phyloP scores from a whole-genome alignment of 1,140 invertebrate genomes.

The Bombyx mori region DNA sequence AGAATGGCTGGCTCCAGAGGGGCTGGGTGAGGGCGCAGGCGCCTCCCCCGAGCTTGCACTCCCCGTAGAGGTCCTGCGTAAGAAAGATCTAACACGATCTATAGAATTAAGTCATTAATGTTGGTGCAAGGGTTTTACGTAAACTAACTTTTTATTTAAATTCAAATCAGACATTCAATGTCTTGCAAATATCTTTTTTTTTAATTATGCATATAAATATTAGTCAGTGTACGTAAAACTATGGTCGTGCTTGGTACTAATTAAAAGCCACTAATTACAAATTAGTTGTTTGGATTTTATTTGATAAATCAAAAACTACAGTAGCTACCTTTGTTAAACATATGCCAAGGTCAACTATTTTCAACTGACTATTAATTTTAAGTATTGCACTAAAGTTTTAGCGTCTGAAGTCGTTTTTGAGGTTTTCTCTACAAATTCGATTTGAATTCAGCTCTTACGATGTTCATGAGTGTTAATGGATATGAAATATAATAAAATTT shows the following conservation, averaged over 20 bases:
- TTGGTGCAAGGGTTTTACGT: constrained; percentile 37
- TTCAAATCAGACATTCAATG: neutral
- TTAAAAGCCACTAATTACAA: constrained; percentile 2
- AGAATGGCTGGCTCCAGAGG: constrained; percentile 72
- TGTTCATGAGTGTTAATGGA: too few relatives aligned
- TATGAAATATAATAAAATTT: too few relatives aligned
- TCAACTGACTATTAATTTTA: too few relatives aligned
- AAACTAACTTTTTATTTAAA: constrained; percentile 23
- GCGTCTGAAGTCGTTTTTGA: too few relatives aligned
- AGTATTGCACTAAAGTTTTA: too few relatives aligned
- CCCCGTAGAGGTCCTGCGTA: constrained; percentile 63
- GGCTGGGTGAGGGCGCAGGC: constrained; percentile 67
- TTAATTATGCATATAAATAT: neutral
- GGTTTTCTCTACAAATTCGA: too few relatives aligned
- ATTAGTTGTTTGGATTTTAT: neutral
- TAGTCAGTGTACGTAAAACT: constrained; percentile 32
- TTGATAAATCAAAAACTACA: too few relatives aligned
- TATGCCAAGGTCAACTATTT: too few relatives aligned
- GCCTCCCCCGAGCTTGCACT: constrained; percentile 59
- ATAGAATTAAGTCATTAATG: constrained; percentile 58
- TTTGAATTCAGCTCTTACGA: too few relatives aligned
- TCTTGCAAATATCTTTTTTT: constrained; percentile 1
- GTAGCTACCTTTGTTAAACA: too few relatives aligned
- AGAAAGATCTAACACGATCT: constrained; percentile 61
- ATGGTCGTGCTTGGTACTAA: constrained; percentile 27